phyloP scores from a whole-genome alignment of 2,797 vertebrate species.

The Chiloscyllium punctatum region DNA sequence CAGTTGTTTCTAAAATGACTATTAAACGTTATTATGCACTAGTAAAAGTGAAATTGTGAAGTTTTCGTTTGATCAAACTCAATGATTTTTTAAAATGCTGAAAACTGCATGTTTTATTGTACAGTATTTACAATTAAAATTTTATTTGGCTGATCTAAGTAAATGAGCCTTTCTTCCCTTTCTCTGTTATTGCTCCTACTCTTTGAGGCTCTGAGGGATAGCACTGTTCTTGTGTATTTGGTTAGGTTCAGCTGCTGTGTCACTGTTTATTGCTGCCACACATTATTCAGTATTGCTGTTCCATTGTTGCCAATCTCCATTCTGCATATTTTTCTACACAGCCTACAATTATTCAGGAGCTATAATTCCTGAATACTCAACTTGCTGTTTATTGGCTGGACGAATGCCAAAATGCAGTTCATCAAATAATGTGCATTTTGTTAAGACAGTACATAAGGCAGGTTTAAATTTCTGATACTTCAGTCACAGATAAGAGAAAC shows the following conservation, averaged over 20 bases:
- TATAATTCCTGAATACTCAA: background rate
- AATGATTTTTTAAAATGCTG: no score
- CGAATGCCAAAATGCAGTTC: background rate
- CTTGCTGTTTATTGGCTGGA: background rate
- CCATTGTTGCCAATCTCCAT: background rate
- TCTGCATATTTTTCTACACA: background rate
- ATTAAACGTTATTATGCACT: background rate
- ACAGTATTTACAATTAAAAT: background rate
- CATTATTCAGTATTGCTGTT: background rate
- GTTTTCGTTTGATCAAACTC: background rate
- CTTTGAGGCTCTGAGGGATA: background rate
- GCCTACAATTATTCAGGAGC: background rate
- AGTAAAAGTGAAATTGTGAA: no score
- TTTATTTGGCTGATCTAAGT: background rate
- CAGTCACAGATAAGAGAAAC: background rate
- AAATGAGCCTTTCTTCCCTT: background rate
- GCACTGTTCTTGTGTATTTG: background rate
- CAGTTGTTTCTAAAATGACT: background rate
- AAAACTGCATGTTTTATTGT: background rate
- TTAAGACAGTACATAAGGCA: background rate
- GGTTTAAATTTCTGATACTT: background rate
- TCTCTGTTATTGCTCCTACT: background rate
- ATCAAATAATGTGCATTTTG: background rate
- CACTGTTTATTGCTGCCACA: background rate
- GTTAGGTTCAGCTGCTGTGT: background rate